Evolutionary conservation across 2,113 vertebrate genomes (phyloP).

Genomic region (Carollia perspicillata): DNA sequence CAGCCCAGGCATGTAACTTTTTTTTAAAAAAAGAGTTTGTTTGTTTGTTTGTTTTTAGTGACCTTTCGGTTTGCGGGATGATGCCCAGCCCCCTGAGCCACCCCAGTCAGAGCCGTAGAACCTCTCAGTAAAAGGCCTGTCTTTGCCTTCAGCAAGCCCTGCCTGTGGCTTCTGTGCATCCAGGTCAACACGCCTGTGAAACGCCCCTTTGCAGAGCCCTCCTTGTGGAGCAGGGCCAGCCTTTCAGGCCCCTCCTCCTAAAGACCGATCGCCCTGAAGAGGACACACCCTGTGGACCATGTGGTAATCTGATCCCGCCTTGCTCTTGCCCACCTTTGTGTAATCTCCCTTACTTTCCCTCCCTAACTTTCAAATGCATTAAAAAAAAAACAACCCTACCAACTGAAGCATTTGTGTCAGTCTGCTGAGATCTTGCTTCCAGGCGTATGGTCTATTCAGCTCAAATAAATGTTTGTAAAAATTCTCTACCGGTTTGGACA

Average conservation of each 20-base stretch:
- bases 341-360: background rate
- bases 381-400: background rate
- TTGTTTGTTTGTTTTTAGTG: too few species aligned
- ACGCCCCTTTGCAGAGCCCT: background rate
- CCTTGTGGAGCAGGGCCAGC: background rate
- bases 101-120: background rate
- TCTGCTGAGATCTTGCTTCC: background rate
- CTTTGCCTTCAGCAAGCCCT: background rate
- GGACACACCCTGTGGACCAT: background rate
- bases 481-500: background rate
- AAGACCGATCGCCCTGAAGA: background rate
- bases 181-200: background rate
- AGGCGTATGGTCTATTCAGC: background rate
- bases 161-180: background rate
- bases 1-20: too few species aligned
- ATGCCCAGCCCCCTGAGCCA: too few species aligned
- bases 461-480: background rate
- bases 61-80: too few species aligned
- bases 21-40: too few species aligned
- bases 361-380: background rate
- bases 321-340: background rate
- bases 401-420: background rate
- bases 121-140: background rate
- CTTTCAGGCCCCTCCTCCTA: background rate
- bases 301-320: background rate